Evolutionary conservation across 2,113 vertebrate species (phyloP).

Genomic region (Cyrtonyx montezumae): DNA sequence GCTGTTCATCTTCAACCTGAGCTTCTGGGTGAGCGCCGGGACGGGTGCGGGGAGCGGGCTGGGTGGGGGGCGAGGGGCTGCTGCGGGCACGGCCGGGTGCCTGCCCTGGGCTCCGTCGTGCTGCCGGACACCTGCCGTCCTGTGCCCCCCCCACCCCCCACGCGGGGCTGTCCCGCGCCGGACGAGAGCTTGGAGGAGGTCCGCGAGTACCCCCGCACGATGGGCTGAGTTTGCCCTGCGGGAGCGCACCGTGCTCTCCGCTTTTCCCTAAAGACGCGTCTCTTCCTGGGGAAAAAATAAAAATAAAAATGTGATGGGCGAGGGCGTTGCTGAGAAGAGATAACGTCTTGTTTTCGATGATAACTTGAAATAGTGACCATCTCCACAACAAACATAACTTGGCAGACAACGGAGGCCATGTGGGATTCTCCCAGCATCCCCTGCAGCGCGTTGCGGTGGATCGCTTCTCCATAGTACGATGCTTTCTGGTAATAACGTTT

Average conservation of each 20-base stretch:
- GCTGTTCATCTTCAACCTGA: slow-evolving; percentile 93
- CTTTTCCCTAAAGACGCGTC: fast-evolving
- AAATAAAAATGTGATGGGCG: not conserved
- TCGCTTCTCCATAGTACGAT: not conserved
- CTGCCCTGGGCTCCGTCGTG: too few relatives aligned
- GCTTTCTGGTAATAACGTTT: not conserved
- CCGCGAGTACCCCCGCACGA: not conserved
- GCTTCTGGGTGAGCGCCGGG: slow-evolving; percentile 91
- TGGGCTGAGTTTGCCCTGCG: fast-evolving
- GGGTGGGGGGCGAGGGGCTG: not conserved
- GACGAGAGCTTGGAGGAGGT: not conserved
- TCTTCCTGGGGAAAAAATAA: not conserved
- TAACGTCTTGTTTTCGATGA: not conserved
- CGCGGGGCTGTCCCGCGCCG: not conserved
- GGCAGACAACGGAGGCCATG: not conserved
- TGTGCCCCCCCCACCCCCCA: too few relatives aligned
- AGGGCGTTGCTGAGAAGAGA: not conserved
- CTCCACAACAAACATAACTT: not conserved
- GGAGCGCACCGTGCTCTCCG: not conserved
- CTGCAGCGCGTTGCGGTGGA: fast-evolving
- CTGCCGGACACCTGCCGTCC: too few relatives aligned
- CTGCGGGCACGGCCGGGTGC: too few relatives aligned
- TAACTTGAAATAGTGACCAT: not conserved
- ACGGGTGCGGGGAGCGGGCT: not conserved
- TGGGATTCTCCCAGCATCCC: not conserved